Conservation (phyloP, 2,888 invertebrate genomes). For the Choreutis nemorana region DNA sequence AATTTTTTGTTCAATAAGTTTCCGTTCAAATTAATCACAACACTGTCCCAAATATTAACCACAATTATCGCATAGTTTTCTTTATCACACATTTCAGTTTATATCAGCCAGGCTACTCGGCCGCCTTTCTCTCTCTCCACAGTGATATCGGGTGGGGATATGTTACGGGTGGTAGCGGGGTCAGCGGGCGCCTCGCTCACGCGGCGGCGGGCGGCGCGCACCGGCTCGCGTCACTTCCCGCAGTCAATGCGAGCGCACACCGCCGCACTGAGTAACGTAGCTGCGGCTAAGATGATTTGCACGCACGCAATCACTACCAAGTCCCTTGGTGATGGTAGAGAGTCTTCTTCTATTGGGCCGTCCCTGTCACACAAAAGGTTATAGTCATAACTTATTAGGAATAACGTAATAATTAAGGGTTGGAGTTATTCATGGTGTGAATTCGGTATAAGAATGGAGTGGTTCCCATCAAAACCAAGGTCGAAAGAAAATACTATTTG, state of each 20-base stretch:
- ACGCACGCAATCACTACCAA: slow-evolving; percentile 56
- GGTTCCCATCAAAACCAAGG: no score
- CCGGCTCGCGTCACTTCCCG: slow-evolving; percentile 48
- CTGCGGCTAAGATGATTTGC: slow-evolving; percentile 53
- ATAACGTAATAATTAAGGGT: no score
- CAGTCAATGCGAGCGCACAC: slow-evolving; percentile 64
- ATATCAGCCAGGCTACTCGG: slow-evolving; percentile 69
- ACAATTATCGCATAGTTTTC: no score
- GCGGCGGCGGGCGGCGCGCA: slow-evolving; percentile 42
- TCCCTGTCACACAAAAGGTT: slow-evolving; percentile 38
- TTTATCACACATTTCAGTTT: no score
- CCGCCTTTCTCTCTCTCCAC: slow-evolving; percentile 52
- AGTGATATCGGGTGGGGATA: slow-evolving; percentile 25
- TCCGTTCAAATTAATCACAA: no score
- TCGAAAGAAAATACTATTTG: no score
- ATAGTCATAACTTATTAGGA: no score
- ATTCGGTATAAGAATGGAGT: no score
- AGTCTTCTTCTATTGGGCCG: slow-evolving; percentile 43
- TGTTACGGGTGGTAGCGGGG: slow-evolving; percentile 23
- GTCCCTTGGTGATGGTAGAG: slow-evolving; percentile 43
- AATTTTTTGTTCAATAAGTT: no score
- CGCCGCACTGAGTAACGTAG: slow-evolving; percentile 59
- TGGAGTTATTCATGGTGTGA: no score
- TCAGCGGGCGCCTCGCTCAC: slow-evolving; percentile 38
- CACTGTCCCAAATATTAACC: no score